phyloP scores from a whole-genome alignment of 2,113 vertebrate species.

The Telmatochromis brichardi region DNA sequence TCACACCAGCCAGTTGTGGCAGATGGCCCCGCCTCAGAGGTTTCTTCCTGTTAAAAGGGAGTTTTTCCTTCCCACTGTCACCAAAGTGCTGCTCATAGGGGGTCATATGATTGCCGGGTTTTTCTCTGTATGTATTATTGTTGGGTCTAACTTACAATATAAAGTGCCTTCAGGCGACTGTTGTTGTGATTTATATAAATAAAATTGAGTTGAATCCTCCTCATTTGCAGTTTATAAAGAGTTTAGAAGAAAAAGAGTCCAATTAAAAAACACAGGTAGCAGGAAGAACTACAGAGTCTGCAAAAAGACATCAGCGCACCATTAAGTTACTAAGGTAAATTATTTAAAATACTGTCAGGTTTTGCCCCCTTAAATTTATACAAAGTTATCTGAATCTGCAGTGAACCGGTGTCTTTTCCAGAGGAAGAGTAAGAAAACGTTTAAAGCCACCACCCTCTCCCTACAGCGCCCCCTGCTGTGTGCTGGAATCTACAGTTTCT shows the following conservation, averaged over 20 bases:
- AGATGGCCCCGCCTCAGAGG: not conserved
- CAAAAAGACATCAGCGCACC: not conserved
- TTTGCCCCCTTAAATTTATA: not conserved
- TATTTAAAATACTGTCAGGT: not conserved
- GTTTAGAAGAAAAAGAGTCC: not conserved
- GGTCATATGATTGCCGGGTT: accelerated
- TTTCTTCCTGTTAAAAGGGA: not conserved
- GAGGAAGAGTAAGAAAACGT: not conserved
- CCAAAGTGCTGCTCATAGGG: not conserved
- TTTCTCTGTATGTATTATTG: not conserved
- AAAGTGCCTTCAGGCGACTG: not conserved
- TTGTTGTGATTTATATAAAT: not conserved
- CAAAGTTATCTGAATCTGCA: not conserved
- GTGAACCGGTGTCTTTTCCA: accelerated
- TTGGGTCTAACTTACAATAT: not conserved
- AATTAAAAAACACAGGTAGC: not conserved
- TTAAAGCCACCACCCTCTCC: not conserved
- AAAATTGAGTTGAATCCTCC: accelerated
- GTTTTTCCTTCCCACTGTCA: not conserved
- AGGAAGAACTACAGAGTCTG: not conserved
- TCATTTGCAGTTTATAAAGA: not conserved
- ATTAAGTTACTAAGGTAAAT: accelerated
- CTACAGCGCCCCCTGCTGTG: not conserved
- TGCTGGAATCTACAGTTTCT: not conserved
- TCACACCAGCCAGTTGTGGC: not conserved